Evolutionary conservation across 1,140 invertebrate species (phyloP), one percentile per base, ranked within the genome.

Genomic region (Drosophila sp.): DNA sequence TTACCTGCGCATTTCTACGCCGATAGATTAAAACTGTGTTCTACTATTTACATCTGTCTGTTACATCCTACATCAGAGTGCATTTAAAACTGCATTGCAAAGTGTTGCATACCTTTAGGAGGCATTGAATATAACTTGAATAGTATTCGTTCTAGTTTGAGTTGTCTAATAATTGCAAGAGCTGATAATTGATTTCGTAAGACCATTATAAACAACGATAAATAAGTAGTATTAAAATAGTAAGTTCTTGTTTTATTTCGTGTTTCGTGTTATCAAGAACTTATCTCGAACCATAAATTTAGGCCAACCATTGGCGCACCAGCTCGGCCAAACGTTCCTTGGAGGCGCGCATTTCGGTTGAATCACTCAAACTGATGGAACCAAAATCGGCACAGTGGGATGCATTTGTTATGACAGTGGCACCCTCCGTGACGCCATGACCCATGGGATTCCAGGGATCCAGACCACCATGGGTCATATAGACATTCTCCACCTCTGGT

Each of bases 361-460:
- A 92, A 73, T 96, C 96, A 2, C 79, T 86, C 0, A 60, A 17
- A 4, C 76, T 66, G 72, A 94, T 93, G 6, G 93, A 92, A 70
- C 93, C 93, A 93, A 97, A 94, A 92, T 96, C 96, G 17, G 94
- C 93, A 90, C 96, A 97, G 85, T 97, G 96, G 0, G 96, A 91
- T 47, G 74, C 70, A 54, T 80, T 41, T 44, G 83, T 63, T 27
- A 92, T 87, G 61, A 92, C 29, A 44, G 93, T 93, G 8, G 94
- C 94, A 33, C 93, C 93, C 6, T 95, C 76, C 58, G 93, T 92
- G 7, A 93, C 82, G 2, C 94, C 85, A 40, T 95, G 93, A 4
- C 95, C 95, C 7, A 95, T 93, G 1, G 93, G 83, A 76, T 94
- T 94, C 95, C 95, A 96, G 1, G 95, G 95, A 85, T 96, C 95